Conservation (phyloP, 2,888 invertebrate genomes). For the Calephelis perditalis region DNA sequence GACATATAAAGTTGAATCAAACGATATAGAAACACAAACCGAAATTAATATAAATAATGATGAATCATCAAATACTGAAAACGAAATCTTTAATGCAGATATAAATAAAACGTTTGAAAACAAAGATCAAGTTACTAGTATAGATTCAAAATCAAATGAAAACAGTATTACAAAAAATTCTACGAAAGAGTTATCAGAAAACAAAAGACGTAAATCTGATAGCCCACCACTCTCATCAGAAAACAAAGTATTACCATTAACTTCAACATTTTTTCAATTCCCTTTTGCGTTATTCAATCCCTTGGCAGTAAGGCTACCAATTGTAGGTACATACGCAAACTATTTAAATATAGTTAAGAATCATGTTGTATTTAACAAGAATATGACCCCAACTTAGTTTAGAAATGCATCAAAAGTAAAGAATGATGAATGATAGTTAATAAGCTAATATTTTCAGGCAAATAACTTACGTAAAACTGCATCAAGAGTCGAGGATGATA, state of each 20-base stretch:
- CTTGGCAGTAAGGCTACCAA: slow-evolving; percentile 68
- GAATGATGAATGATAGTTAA: slow-evolving; percentile 34
- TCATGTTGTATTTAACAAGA: slow-evolving; percentile 35
- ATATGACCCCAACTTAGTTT: slow-evolving; percentile 27
- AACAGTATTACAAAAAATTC: slow-evolving; percentile 23
- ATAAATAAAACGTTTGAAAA: slow-evolving; percentile 34
- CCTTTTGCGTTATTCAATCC: slow-evolving; percentile 68
- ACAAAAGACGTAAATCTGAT: slow-evolving; percentile 56
- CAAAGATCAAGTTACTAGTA: slow-evolving; percentile 38
- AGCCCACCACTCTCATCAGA: slow-evolving; percentile 69
- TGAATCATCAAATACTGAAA: slow-evolving; percentile 40
- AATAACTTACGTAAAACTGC: slow-evolving; percentile 93
- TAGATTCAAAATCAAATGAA: slow-evolving; percentile 11
- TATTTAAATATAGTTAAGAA: slow-evolving; percentile 35
- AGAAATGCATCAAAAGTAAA: slow-evolving; percentile 35
- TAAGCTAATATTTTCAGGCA: slow-evolving; percentile 82
- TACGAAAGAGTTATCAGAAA: slow-evolving; percentile 22
- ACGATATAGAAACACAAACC: slow-evolving; percentile 51
- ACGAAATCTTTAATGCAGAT: slow-evolving; percentile 37
- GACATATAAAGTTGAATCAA: slow-evolving; percentile 53
- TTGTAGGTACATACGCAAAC: slow-evolving; percentile 61
- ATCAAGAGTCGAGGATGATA: slow-evolving; percentile 96
- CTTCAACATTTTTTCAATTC: slow-evolving; percentile 48
- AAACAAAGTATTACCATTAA: slow-evolving; percentile 38
- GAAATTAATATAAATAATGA: slow-evolving; percentile 40